These are phyloP conservation scores for Ophion obscuratus DNA, from an alignment of 2,888 invertebrate species.

Conservation along the genomic window DNA sequence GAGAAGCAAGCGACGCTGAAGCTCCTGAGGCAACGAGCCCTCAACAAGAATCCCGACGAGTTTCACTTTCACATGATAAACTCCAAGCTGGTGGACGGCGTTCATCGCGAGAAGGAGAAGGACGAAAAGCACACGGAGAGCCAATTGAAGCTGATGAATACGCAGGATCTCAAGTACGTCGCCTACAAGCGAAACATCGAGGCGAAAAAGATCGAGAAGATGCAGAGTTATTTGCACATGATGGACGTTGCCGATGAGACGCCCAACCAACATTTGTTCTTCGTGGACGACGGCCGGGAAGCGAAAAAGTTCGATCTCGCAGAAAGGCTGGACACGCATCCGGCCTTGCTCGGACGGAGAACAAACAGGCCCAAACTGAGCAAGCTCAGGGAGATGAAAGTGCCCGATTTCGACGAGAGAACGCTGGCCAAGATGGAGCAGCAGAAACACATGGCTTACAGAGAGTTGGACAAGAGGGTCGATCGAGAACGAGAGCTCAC, in stretches of 20 bases:
- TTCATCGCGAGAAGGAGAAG: conserved; percentile 88
- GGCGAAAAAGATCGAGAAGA: conserved; percentile 89
- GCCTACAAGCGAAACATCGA: conserved; percentile 94
- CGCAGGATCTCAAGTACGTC: conserved; percentile 96
- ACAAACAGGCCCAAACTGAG: conserved; percentile 89
- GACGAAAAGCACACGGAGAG: conserved; percentile 91
- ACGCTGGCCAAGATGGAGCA: conserved; percentile 85
- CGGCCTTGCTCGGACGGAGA: conserved; percentile 88
- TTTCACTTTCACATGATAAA: conserved; percentile 99
- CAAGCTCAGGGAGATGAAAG: conserved; percentile 85
- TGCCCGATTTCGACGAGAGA: conserved; percentile 87
- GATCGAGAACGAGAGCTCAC: conserved; percentile 91
- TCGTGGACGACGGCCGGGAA: conserved; percentile 88
- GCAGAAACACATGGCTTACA: conserved; percentile 88
- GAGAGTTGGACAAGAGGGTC: conserved; percentile 90
- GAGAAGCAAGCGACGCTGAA: conserved; percentile 93
- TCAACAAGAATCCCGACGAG: conserved; percentile 98
- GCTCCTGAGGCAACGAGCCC: conserved; percentile 91
- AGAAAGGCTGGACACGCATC: conserved; percentile 90
- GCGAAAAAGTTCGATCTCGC: conserved; percentile 88
- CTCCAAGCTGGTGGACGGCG: conserved; percentile 88
- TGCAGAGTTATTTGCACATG: conserved; percentile 93
- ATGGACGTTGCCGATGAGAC: conserved; percentile 89
- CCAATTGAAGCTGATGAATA: conserved; percentile 94
- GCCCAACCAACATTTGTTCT: conserved; percentile 92